phyloP scores from a whole-genome alignment of 2,113 vertebrate species.

The Miniopterus natalensis region DNA sequence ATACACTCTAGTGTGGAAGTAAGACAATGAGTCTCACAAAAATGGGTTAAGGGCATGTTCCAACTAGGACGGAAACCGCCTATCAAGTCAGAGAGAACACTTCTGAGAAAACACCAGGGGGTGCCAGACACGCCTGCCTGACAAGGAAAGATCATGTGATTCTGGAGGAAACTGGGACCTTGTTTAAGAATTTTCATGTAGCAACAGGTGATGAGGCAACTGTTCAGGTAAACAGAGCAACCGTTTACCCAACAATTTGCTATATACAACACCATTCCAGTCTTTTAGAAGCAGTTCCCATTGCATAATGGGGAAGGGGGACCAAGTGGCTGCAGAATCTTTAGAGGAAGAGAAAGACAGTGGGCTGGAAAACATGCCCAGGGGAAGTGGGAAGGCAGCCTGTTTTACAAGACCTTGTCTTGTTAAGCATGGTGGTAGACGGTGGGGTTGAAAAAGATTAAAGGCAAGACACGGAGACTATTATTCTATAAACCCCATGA shows the following conservation, averaged over 20 bases:
- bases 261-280: not conserved
- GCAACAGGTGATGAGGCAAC: not conserved
- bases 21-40: not conserved
- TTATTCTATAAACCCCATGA: not conserved
- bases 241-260: not conserved
- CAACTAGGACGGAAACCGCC: not conserved
- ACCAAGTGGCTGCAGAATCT: not conserved
- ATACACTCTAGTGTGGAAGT: not conserved
- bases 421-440: not conserved
- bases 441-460: not conserved
- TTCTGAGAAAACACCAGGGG: not conserved
- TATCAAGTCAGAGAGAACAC: not conserved
- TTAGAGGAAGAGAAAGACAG: not conserved
- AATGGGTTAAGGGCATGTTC: not conserved
- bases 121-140: not conserved
- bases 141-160: not conserved
- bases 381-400: not conserved
- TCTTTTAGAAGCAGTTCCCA: not conserved
- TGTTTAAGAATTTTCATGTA: not conserved
- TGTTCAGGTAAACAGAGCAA: not conserved
- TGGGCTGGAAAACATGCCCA: not conserved
- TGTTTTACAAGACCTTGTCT: not conserved
- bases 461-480: not conserved
- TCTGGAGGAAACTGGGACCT: not conserved
- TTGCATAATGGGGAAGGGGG: not conserved